A percentile compares a stretch with the other conserved stretches of the same genome.
These are phyloP conservation scores for Scaptomyza flava DNA, from an alignment of 2,888 invertebrate species.

Conservation along the genomic window DNA sequence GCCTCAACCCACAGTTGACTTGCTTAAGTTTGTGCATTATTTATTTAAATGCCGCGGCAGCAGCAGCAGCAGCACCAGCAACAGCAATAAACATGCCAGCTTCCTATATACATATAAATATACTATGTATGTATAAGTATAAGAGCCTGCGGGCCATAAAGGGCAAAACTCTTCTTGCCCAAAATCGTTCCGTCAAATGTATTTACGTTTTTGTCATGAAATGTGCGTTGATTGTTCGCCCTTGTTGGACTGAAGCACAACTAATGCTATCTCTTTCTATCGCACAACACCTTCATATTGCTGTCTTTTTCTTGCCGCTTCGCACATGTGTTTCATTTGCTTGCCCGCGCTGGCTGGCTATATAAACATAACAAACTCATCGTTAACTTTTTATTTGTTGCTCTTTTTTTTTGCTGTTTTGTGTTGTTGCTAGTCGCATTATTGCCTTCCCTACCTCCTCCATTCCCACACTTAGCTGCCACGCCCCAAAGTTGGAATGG, in stretches of 20 bases:
- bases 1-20: slow-evolving; percentile 40
- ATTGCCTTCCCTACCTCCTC: slow-evolving; percentile 43
- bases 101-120: slow-evolving; percentile 1
- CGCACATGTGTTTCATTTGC: slow-evolving; percentile 71
- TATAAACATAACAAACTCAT: slow-evolving; percentile 81
- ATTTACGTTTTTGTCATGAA: slow-evolving; percentile 77
- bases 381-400: slow-evolving; percentile 81
- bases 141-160: slow-evolving; percentile 56
- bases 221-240: slow-evolving; percentile 74
- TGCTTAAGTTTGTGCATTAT: slow-evolving; percentile 60
- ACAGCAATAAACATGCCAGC: slow-evolving; percentile 49
- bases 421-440: slow-evolving; percentile 66
- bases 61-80: slow-evolving; percentile 24
- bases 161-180: slow-evolving; percentile 49
- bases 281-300: neutral
- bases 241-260: neutral
- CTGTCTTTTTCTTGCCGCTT: neutral
- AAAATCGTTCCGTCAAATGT: slow-evolving; percentile 68
- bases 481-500: slow-evolving; percentile 17
- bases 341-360: slow-evolving; percentile 63
- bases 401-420: slow-evolving; percentile 30
- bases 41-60: slow-evolving; percentile 61
- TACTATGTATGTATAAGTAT: slow-evolving; percentile 5
- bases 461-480: slow-evolving; percentile 6
- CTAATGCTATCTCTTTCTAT: slow-evolving; percentile 8